A percentile compares a stretch with the other conserved stretches of the same genome.
Conservation (phyloP, 2,888 invertebrate genomes). For the Pteria penguin region DNA sequence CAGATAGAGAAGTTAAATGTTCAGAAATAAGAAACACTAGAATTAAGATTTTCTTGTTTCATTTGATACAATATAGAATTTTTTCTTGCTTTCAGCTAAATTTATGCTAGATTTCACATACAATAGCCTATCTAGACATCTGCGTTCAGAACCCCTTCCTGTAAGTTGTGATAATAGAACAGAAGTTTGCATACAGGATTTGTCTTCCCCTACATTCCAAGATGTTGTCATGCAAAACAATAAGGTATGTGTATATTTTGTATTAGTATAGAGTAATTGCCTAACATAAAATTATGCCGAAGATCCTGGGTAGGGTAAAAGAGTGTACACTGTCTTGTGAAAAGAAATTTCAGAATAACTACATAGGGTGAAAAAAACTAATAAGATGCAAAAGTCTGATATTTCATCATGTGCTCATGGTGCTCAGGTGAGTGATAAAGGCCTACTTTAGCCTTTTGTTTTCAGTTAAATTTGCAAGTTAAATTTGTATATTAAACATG, state of each 20-base stretch:
- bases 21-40: too few species aligned
- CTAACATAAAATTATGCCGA: not conserved
- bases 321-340: too few species aligned
- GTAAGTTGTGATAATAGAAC: not conserved
- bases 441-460: too few species aligned
- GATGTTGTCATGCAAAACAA: constrained; percentile 52
- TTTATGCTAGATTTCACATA: constrained; percentile 82
- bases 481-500: too few species aligned
- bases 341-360: too few species aligned
- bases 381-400: too few species aligned
- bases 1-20: too few species aligned
- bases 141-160: constrained; percentile 70
- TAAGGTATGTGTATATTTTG: too few species aligned
- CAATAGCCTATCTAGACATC: constrained; percentile 79
- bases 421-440: too few species aligned
- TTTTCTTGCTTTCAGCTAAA: constrained; percentile 63
- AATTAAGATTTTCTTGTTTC: not conserved
- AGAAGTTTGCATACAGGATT: constrained; percentile 84
- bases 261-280: not conserved
- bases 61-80: not conserved
- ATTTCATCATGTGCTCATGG: too few species aligned
- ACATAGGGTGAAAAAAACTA: too few species aligned
- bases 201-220: constrained; percentile 85
- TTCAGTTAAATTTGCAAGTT: too few species aligned
- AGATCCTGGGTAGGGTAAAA: not conserved